A percentile compares a stretch with the other conserved stretches of the same genome.
phyloP scores from a whole-genome alignment of 92 coral and sea anemone genomes.

The Actinernus sp. region DNA sequence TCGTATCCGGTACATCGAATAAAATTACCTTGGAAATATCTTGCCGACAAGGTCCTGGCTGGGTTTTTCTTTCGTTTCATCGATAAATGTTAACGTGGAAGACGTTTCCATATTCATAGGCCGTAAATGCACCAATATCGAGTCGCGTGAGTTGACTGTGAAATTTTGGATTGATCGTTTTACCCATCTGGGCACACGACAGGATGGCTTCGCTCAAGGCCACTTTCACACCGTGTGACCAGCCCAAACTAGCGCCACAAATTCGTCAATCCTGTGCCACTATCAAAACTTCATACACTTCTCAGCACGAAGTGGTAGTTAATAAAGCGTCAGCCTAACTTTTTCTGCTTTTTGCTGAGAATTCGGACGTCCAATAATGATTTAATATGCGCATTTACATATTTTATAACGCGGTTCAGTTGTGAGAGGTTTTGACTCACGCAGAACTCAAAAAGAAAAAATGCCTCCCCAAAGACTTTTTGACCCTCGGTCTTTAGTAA shows the following conservation, averaged over 20 bases:
- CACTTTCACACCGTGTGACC: not conserved
- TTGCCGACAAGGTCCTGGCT: no score
- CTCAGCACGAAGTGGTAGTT: no score
- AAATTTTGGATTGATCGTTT: not conserved
- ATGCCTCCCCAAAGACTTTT: no score
- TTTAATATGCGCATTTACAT: not conserved
- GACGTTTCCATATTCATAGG: no score
- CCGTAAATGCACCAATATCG: not conserved
- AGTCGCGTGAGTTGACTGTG: not conserved
- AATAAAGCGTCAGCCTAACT: no score
- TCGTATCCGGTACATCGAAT: no score
- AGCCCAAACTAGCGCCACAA: not conserved
- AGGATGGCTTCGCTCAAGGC: not conserved
- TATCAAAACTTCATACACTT: no score
- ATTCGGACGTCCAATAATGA: constrained; percentile 5
- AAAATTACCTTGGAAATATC: no score
- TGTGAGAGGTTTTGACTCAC: not conserved
- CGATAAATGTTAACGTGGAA: no score
- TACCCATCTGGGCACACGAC: not conserved
- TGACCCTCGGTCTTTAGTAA: no score
- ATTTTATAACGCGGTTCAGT: not conserved
- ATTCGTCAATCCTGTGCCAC: no score
- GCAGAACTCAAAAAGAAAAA: not conserved
- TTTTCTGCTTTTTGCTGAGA: not conserved
- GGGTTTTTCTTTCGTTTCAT: no score